Evolutionary conservation across 1,140 invertebrate species (phyloP), one percentile per base, ranked within the genome.

Genomic region (Anthonomus grandis): DNA sequence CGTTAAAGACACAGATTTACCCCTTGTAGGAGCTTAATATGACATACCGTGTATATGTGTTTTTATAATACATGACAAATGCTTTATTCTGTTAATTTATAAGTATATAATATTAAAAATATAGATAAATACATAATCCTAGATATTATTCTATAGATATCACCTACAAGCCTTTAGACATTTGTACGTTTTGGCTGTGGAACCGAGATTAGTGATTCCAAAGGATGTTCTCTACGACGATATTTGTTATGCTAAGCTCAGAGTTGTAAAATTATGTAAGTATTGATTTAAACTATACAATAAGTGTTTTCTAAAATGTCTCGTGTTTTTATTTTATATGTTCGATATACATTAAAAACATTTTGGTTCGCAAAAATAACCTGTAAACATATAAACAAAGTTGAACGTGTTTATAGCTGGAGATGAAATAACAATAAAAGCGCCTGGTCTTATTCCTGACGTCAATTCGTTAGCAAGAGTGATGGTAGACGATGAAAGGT

Each of bases 81-180:
- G n/a, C n/a, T n/a, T n/a, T n/a, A n/a, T n/a, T n/a, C n/a, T n/a
- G n/a, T n/a, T n/a, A n/a, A n/a, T 31, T 8, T 8, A n/a, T 31
- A 8, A 31, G 27, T 31, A 8, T 31, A n/a, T n/a, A 8, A 31
- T n/a, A 31, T 31, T n/a, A 8, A n/a, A 8, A 31, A n/a, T 31
- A 31, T 31, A 31, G 8, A 31, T 8, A 8, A 31, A 31, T 31
- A 8, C 8, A 31, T 8, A 31, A 31, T 8, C 8, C 27, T 8
- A 31, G n/a, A 13, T n/a, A n/a, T n/a, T n/a, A n/a, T n/a, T n/a
- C 49, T 49, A 41, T 49, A 90, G 88, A 51, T 96, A 95, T 73
- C 93, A 97, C 75, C 76, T 97, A 47, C 95, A 98, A 83, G 95
- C 95, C 0, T 85, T 98, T 60, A 78, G 95, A 23, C 96, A 98